Conservation (phyloP, 1,140 invertebrate species). For the Ceratosolen solmsi region DNA sequence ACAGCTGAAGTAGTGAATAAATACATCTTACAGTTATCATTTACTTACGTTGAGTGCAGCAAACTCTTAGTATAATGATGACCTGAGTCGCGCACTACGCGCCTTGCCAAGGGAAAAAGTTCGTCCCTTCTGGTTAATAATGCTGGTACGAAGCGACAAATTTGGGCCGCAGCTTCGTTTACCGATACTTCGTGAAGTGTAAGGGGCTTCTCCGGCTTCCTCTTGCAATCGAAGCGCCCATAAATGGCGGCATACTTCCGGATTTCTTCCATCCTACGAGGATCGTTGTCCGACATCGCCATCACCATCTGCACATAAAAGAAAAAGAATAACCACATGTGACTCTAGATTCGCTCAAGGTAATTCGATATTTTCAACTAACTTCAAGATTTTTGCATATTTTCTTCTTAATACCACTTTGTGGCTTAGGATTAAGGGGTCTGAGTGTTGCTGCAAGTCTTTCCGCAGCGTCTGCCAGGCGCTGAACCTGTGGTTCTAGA, state of each 20-base stretch:
- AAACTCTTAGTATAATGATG: slow-evolving; percentile 87
- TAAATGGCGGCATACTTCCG: slow-evolving; percentile 97
- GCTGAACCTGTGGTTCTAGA: slow-evolving; percentile 86
- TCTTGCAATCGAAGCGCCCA: slow-evolving; percentile 95
- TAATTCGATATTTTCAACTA: slow-evolving; percentile 48
- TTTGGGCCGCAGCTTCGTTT: slow-evolving; percentile 97
- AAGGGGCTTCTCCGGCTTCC: slow-evolving; percentile 95
- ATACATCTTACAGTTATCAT: too few species aligned
- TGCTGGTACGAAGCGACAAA: slow-evolving; percentile 91
- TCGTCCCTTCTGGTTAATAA: slow-evolving; percentile 94
- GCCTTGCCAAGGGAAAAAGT: slow-evolving; percentile 93
- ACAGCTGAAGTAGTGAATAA: too few species aligned
- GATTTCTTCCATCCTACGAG: slow-evolving; percentile 92
- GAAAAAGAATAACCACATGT: too few species aligned
- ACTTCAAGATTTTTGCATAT: slow-evolving; percentile 94
- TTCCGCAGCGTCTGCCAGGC: slow-evolving; percentile 87
- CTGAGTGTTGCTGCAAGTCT: slow-evolving; percentile 88
- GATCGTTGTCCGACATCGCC: slow-evolving; percentile 91
- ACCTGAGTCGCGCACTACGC: slow-evolving; percentile 94
- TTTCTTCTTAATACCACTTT: slow-evolving; percentile 94
- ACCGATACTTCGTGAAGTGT: slow-evolving; percentile 97
- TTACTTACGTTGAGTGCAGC: slow-evolving; percentile 35
- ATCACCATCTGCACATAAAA: slow-evolving; percentile 80
- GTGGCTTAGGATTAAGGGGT: slow-evolving; percentile 88
- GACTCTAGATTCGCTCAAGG: too few species aligned